Percentiles rank a stretch among this genome's conserved stretches.
These are phyloP conservation scores for Ormyrus thymus DNA, from an alignment of 2,888 invertebrate genomes.

Conservation along the genomic window DNA sequence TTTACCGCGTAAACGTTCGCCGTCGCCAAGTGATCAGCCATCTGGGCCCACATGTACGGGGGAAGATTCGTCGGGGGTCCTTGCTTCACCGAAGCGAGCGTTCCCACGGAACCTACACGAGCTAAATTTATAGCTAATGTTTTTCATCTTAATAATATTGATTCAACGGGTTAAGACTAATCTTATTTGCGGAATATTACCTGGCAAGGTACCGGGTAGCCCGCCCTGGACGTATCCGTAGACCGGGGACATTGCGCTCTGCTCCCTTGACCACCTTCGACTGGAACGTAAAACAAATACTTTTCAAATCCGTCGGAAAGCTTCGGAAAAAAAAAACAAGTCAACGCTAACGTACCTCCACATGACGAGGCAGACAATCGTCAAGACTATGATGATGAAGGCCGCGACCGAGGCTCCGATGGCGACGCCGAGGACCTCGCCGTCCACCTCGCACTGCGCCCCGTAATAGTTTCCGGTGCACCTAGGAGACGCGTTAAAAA, in stretches of 20 bases:
- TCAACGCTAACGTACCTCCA: conserved; percentile 83
- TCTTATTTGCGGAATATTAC: conserved; percentile 52
- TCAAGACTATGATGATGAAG: conserved; percentile 90
- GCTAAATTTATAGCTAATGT: conserved; percentile 64
- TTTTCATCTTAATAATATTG: neutral
- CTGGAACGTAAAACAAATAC: conserved; percentile 74
- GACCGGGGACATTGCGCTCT: conserved; percentile 89
- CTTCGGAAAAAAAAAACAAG: neutral
- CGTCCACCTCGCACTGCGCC: conserved; percentile 91
- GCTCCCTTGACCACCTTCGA: conserved; percentile 92
- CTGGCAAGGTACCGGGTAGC: conserved; percentile 71
- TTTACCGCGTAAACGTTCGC: conserved; percentile 90
- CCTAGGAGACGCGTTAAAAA: conserved; percentile 71
- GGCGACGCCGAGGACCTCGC: conserved; percentile 93
- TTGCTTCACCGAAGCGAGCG: conserved; percentile 72
- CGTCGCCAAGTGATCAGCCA: conserved; percentile 88
- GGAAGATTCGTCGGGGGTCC: conserved; percentile 75
- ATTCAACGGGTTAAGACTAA: neutral
- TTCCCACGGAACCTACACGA: conserved; percentile 72
- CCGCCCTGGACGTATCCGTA: conserved; percentile 88
- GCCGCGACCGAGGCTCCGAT: conserved; percentile 93
- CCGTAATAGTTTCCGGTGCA: conserved; percentile 93
- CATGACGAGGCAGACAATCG: conserved; percentile 89
- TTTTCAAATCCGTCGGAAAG: neutral
- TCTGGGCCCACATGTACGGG: conserved; percentile 90